Percentiles rank a stretch among this genome's conserved stretches.
Evolutionary conservation across 2,888 invertebrate species (phyloP).

Genomic region (Pasiphila rectangulata): DNA sequence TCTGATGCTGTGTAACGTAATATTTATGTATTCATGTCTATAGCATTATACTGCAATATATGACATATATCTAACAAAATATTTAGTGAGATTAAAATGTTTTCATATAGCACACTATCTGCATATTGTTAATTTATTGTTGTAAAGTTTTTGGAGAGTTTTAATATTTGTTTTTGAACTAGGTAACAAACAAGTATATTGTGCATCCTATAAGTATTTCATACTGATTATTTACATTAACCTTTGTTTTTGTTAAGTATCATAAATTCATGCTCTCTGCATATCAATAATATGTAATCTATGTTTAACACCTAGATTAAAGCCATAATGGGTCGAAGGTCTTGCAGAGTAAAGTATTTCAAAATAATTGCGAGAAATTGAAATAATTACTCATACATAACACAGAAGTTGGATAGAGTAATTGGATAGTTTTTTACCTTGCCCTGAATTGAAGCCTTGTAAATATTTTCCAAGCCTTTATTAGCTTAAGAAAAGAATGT

Average conservation of each 20-base stretch:
- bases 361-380: constrained; percentile 50
- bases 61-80: constrained; percentile 65
- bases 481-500: constrained; percentile 74
- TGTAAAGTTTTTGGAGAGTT: constrained; percentile 79
- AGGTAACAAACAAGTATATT: constrained; percentile 51
- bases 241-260: constrained; percentile 35
- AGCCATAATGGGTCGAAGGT: no score
- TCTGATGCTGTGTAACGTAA: neutral
- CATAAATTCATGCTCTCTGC: constrained; percentile 33
- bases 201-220: constrained; percentile 56
- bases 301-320: no score
- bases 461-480: constrained; percentile 79
- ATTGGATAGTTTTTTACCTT: constrained; percentile 78
- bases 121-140: constrained; percentile 73
- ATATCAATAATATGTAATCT: constrained; percentile 25
- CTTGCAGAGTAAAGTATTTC: constrained; percentile 62
- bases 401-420: constrained; percentile 62
- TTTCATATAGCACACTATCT: constrained; percentile 57
- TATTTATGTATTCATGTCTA: constrained; percentile 9
- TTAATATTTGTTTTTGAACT: constrained; percentile 71
- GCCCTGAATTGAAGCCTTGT: constrained; percentile 77
- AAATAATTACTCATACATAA: constrained; percentile 50
- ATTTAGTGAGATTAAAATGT: constrained; percentile 77
- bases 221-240: constrained; percentile 38
- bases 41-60: constrained; percentile 58